Conservation (phyloP, 2,888 invertebrate genomes). For the Cheilosia scutellata region DNA sequence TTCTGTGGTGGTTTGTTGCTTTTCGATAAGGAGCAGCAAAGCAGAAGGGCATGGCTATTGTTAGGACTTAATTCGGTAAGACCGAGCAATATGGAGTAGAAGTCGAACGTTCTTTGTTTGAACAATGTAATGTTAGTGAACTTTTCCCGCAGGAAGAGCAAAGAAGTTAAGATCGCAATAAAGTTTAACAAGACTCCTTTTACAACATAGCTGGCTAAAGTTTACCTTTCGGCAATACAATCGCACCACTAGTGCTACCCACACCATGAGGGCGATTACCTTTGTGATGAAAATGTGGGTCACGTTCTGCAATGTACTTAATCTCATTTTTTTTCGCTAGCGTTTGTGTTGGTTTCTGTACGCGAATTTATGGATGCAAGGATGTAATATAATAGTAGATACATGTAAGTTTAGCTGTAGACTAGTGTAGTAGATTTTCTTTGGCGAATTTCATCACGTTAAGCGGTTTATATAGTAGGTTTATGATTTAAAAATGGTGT, state of each 20-base stretch:
- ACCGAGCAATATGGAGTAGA: not conserved
- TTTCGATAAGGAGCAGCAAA: constrained; percentile 11
- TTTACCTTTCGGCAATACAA: constrained; percentile 30
- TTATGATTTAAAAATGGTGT: not conserved
- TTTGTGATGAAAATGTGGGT: constrained; percentile 60
- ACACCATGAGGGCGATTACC: constrained; percentile 41
- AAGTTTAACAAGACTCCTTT: constrained; percentile 46
- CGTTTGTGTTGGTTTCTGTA: constrained; percentile 11
- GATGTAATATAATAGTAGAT: not conserved
- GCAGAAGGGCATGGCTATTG: constrained; percentile 2
- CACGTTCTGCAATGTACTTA: constrained; percentile 65
- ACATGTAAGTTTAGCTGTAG: not conserved
- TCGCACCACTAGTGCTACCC: not conserved
- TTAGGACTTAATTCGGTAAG: constrained; percentile 30
- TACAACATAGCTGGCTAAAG: constrained; percentile 24
- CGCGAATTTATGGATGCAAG: not conserved
- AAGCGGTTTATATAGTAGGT: constrained; percentile 18
- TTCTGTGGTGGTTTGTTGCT: not conserved
- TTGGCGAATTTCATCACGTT: constrained; percentile 2
- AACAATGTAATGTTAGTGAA: constrained; percentile 41
- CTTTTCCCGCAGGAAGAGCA: constrained; percentile 3
- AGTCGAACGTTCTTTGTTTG: constrained; percentile 24
- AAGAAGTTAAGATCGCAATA: constrained; percentile 51
- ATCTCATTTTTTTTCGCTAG: constrained; percentile 44
- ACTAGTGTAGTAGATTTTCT: constrained; percentile 17